Percentiles rank a stretch among this genome's conserved stretches.
phyloP scores from a whole-genome alignment of 2,797 vertebrate genomes.

The Danio kyathit region DNA sequence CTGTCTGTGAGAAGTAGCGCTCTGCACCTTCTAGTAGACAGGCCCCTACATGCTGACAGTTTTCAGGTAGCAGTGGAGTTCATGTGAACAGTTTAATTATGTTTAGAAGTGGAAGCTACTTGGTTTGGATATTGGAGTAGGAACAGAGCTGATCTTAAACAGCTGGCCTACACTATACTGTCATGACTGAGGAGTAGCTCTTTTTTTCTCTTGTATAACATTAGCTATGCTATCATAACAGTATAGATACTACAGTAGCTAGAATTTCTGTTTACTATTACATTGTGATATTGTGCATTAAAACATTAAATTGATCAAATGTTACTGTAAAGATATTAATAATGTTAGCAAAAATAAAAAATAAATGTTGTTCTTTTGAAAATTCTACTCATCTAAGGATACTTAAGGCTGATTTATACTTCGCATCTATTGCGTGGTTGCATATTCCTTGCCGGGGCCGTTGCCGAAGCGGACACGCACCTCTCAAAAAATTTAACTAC shows the following conservation, averaged over 20 bases:
- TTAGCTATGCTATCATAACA: neutral
- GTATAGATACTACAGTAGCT: neutral
- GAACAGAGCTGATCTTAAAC: constrained; percentile 55
- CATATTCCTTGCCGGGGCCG: too few relatives aligned
- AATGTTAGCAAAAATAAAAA: too few relatives aligned
- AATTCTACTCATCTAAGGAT: too few relatives aligned
- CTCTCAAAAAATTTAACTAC: too few relatives aligned
- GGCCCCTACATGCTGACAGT: neutral
- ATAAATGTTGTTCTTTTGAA: too few relatives aligned
- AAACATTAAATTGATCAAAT: neutral
- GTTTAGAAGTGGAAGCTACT: neutral
- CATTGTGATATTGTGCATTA: neutral
- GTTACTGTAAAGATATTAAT: neutral
- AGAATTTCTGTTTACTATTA: neutral
- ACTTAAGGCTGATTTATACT: too few relatives aligned
- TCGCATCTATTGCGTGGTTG: too few relatives aligned
- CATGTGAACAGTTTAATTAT: constrained; percentile 6
- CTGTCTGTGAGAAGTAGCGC: constrained; percentile 13
- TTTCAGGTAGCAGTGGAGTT: constrained; percentile 19
- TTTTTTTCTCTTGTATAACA: neutral
- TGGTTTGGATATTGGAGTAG: neutral
- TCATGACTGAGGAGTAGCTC: constrained; percentile 45
- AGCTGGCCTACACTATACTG: constrained; percentile 21
- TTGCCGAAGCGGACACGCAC: too few relatives aligned
- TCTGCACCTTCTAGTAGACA: neutral